Evolutionary conservation across 2,888 invertebrate genomes (phyloP).

Genomic region (Xestia rhomboidea): DNA sequence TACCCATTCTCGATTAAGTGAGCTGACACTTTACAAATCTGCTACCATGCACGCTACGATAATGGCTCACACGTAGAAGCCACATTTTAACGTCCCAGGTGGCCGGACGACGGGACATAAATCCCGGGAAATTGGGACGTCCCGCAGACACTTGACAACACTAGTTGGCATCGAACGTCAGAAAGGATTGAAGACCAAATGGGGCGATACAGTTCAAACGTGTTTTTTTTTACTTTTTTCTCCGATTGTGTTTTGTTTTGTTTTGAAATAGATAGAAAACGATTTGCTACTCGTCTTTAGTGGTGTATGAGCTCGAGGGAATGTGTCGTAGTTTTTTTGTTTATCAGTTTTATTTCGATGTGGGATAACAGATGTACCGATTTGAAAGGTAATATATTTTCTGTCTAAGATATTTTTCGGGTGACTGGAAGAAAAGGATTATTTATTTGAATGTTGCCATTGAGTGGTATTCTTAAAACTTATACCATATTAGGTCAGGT

Average conservation of each 20-base stretch:
- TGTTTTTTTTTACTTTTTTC: constrained; percentile 54
- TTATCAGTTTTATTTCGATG: constrained; percentile 21
- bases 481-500: not conserved
- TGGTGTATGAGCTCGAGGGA: constrained; percentile 45
- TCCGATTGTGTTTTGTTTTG: constrained; percentile 44
- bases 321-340: constrained; percentile 28
- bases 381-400: constrained; percentile 14
- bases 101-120: constrained; percentile 39
- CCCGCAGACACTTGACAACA: constrained; percentile 53
- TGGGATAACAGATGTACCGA: constrained; percentile 17
- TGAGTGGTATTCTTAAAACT: not conserved
- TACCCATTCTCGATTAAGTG: constrained; percentile 13
- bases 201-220: constrained; percentile 47
- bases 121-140: constrained; percentile 56
- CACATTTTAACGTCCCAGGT: constrained; percentile 51
- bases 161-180: constrained; percentile 59
- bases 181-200: constrained; percentile 65
- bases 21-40: constrained; percentile 41
- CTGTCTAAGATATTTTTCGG: not conserved
- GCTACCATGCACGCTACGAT: constrained; percentile 32
- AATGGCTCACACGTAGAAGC: constrained; percentile 57
- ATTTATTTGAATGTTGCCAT: constrained; percentile 1
- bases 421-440: not conserved
- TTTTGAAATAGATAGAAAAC: constrained; percentile 47
- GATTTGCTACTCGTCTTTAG: constrained; percentile 47